Conservation (phyloP, 2,113 vertebrate species). For the Chrysochloris asiatica region DNA sequence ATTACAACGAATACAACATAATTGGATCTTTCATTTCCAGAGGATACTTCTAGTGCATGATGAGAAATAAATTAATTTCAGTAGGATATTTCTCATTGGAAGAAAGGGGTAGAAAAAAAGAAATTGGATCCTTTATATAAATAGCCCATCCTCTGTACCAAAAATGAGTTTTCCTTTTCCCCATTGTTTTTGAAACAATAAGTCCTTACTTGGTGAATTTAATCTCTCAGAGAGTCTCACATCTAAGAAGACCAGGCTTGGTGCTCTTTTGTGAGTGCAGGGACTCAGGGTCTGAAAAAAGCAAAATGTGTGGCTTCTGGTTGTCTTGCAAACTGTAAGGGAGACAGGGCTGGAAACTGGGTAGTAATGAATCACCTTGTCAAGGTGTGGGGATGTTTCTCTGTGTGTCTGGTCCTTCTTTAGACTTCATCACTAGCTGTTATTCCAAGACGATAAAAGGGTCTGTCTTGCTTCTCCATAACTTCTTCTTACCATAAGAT, state of each 20-base stretch:
- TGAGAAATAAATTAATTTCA: slow-evolving; percentile 63
- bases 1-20: slow-evolving; percentile 43
- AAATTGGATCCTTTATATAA: slow-evolving; percentile 58
- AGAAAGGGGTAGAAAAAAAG: not conserved
- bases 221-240: slow-evolving; percentile 11
- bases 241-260: not conserved
- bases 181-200: slow-evolving; percentile 56
- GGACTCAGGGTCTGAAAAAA: not conserved
- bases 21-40: slow-evolving; percentile 61
- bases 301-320: not conserved
- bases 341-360: not conserved
- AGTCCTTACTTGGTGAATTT: not conserved
- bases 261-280: not conserved
- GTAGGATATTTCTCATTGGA: slow-evolving; percentile 24
- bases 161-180: slow-evolving; percentile 40
- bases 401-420: not conserved
- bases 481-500: not conserved
- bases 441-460: not conserved
- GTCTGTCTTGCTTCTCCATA: not conserved
- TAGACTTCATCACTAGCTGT: not conserved
- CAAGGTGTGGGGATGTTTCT: not conserved
- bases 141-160: slow-evolving; percentile 44
- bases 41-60: not conserved
- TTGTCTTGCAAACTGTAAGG: not conserved
- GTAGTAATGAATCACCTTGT: not conserved